Percentiles rank a stretch among this genome's conserved stretches.
These are phyloP conservation scores for Pachymerium ferrugineum DNA, from an alignment of 2,888 invertebrate species.

Conservation along the genomic window DNA sequence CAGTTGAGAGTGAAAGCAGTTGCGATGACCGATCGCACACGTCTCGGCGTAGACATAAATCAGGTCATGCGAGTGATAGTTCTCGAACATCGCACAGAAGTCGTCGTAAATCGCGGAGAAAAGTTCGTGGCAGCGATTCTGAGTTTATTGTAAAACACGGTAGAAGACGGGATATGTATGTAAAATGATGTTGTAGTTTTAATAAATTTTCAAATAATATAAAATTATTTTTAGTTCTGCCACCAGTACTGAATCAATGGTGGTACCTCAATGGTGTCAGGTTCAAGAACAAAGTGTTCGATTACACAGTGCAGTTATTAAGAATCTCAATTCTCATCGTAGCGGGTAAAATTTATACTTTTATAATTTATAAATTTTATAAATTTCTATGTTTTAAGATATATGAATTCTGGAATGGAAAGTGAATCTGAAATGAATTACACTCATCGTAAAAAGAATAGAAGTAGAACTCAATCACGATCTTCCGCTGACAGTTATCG, in stretches of 20 bases:
- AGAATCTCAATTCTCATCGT: slow-evolving; percentile 34
- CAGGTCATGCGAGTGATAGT: background rate
- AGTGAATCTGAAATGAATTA: slow-evolving; percentile 36
- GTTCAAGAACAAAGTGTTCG: slow-evolving; percentile 25
- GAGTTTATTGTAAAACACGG: slow-evolving; percentile 29
- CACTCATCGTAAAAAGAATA: slow-evolving; percentile 31
- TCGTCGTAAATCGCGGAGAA: slow-evolving; percentile 9
- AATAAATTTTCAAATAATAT: background rate
- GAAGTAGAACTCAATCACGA: slow-evolving; percentile 62
- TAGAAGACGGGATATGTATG: slow-evolving; percentile 32
- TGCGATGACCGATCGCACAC: slow-evolving; percentile 38
- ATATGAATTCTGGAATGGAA: slow-evolving; percentile 37
- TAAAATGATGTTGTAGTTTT: background rate
- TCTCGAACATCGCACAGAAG: slow-evolving; percentile 1
- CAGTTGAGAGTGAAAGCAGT: slow-evolving; percentile 39
- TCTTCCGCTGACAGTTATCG: slow-evolving; percentile 51
- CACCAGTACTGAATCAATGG: slow-evolving; percentile 52
- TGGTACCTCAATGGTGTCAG: slow-evolving; percentile 51
- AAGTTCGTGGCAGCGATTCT: slow-evolving; percentile 31
- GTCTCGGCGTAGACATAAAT: background rate
- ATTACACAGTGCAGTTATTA: slow-evolving; percentile 34
- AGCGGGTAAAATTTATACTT: slow-evolving; percentile 31
- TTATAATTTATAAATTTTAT: background rate
- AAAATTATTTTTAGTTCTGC: background rate
- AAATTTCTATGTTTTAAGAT: slow-evolving; percentile 27